These are phyloP conservation scores for Ursus arctos DNA, from an alignment of 2,113 vertebrate genomes.

Conservation along the genomic window DNA sequence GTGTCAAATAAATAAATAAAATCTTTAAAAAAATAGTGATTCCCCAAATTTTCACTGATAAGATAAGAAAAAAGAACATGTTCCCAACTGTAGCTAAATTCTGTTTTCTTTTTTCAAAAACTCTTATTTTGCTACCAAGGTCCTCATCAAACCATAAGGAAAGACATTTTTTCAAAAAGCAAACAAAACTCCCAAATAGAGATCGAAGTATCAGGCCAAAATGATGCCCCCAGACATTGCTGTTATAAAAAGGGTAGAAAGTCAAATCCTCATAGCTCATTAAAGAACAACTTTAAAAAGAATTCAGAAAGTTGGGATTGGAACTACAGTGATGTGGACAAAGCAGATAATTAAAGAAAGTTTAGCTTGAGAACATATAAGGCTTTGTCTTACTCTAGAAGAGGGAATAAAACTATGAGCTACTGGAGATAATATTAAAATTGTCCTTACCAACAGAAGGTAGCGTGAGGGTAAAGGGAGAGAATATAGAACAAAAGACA, in stretches of 20 bases:
- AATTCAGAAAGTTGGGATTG: background rate
- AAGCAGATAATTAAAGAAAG: background rate
- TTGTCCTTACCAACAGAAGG: background rate
- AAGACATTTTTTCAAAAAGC: slow-evolving; percentile 58
- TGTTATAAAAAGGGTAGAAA: background rate
- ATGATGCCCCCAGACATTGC: background rate
- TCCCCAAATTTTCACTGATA: background rate
- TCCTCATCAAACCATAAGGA: background rate
- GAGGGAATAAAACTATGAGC: background rate
- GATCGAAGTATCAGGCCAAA: background rate
- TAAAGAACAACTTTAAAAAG: background rate
- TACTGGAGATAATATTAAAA: slow-evolving; percentile 7
- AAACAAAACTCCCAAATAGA: background rate
- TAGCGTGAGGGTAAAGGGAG: background rate
- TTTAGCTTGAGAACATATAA: background rate
- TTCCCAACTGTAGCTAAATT: slow-evolving; percentile 30
- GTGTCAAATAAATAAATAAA: no score
- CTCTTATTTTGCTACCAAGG: background rate
- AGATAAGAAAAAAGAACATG: slow-evolving; percentile 22
- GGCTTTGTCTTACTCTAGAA: background rate
- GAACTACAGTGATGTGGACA: background rate
- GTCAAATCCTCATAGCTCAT: background rate
- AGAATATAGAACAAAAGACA: background rate
- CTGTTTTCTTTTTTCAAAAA: background rate
- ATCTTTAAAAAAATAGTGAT: no score